phyloP scores from a whole-genome alignment of 2,797 vertebrate species.

The Crossoptilon crossoptilon region DNA sequence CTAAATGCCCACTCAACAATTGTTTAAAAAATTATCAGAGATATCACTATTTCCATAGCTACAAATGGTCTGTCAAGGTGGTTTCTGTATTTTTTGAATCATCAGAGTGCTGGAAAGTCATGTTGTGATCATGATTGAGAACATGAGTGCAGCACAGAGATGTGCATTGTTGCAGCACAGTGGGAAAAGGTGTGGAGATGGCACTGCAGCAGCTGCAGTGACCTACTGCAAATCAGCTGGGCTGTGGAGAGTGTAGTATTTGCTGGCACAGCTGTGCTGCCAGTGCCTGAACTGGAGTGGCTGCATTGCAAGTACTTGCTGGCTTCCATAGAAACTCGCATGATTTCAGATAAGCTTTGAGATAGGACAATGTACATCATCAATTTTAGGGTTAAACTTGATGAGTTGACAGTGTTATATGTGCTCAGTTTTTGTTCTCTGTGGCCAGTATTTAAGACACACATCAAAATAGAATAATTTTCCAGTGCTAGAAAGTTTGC shows the following conservation, averaged over 20 bases:
- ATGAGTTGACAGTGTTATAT: background rate
- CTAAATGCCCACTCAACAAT: background rate
- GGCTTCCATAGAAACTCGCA: background rate
- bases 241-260: background rate
- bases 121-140: background rate
- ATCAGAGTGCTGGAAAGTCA: background rate
- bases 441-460: background rate
- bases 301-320: background rate
- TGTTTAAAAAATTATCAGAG: background rate
- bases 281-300: accelerated
- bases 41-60: background rate
- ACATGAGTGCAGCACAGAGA: background rate
- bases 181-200: background rate
- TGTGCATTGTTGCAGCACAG: background rate
- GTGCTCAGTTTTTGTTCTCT: background rate
- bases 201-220: background rate
- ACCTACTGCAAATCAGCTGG: accelerated
- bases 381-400: background rate
- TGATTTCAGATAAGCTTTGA: background rate
- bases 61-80: background rate
- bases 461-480: background rate
- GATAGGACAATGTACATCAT: accelerated
- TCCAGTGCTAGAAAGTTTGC: background rate
- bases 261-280: background rate
- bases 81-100: background rate